A percentile compares a stretch with the other conserved stretches of the same genome.
These are phyloP conservation scores for Girardinus metallicus DNA, from an alignment of 2,797 vertebrate species.

Conservation along the genomic window DNA sequence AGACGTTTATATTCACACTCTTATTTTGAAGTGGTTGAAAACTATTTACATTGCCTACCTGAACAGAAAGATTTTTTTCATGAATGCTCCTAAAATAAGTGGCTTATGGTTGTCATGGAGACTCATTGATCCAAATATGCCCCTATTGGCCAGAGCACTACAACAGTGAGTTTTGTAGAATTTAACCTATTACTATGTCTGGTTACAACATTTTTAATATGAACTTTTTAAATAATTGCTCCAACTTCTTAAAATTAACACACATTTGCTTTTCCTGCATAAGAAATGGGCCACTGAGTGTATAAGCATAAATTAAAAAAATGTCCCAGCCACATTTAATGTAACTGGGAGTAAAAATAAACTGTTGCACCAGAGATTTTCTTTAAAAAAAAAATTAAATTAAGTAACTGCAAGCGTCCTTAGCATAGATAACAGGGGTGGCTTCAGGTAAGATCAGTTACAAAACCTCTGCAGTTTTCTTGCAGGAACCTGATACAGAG, in stretches of 20 bases:
- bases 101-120: neutral
- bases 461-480: slow-evolving; percentile 49
- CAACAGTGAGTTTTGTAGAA: neutral
- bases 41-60: neutral
- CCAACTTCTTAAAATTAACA: neutral
- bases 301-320: neutral
- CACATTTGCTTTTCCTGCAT: neutral
- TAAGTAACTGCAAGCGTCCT: neutral
- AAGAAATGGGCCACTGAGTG: neutral
- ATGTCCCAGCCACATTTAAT: neutral
- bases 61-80: no score
- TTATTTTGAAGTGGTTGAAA: no score
- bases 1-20: no score
- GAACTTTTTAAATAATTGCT: neutral
- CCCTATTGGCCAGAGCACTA: neutral
- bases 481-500: slow-evolving; percentile 52
- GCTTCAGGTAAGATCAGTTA: slow-evolving; percentile 51
- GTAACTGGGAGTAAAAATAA: neutral
- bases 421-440: slow-evolving; percentile 12
- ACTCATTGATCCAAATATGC: neutral
- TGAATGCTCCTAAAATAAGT: neutral
- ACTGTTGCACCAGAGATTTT: neutral
- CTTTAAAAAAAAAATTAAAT: neutral
- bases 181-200: neutral
- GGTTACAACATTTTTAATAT: neutral